These are phyloP conservation scores for Drosophila serrata DNA, from an alignment of 1,140 invertebrate genomes.

Conservation along the genomic window DNA sequence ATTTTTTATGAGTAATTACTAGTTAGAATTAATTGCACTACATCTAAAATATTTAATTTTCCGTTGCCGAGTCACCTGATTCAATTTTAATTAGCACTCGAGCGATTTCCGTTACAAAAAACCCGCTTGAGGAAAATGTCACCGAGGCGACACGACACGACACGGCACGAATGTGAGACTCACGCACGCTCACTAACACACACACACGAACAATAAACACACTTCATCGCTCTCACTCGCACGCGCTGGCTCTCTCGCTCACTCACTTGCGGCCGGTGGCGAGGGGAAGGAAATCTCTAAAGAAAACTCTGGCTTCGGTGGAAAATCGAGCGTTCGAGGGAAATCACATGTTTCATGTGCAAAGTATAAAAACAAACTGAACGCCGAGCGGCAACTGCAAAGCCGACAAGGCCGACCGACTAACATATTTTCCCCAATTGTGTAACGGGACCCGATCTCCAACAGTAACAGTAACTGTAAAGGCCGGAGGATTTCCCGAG, in stretches of 20 bases:
- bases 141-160: conserved; percentile 29
- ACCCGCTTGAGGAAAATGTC: conserved; percentile 37
- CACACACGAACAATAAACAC: conserved; percentile 17
- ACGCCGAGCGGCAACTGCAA: conserved; percentile 33
- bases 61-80: conserved; percentile 11
- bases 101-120: conserved; percentile 56
- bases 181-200: conserved; percentile 35
- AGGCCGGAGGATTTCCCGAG: conserved; percentile 11
- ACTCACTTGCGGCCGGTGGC: conserved; percentile 2
- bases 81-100: conserved; percentile 52
- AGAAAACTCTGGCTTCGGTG: conserved; percentile 72
- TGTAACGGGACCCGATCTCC: conserved; percentile 37
- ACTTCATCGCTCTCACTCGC: conserved; percentile 18
- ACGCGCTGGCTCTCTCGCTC: conserved; percentile 2
- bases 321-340: conserved; percentile 52
- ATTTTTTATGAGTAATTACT: conserved; percentile 7
- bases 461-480: conserved; percentile 11
- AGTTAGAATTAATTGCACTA: conserved; percentile 11
- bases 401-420: conserved; percentile 38
- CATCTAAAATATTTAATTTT: not conserved
- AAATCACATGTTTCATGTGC: conserved; percentile 83
- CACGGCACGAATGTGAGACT: conserved; percentile 26
- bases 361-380: conserved; percentile 83
- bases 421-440: conserved; percentile 45
- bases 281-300: conserved; percentile 58